Base-by-base conservation (phyloP, 1,140 invertebrate species). In the Mya arenaria region DNA sequence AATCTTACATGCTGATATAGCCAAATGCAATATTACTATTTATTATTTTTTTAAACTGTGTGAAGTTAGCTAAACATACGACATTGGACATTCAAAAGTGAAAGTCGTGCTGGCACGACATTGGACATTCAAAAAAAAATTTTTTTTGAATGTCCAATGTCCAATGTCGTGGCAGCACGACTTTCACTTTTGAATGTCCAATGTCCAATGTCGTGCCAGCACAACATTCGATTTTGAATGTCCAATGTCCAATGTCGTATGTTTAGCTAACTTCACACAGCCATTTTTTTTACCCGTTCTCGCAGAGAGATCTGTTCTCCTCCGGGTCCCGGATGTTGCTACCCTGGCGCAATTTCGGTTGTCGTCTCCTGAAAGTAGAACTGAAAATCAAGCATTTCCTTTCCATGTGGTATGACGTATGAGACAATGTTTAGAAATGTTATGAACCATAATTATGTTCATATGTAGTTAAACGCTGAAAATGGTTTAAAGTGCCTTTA, bases 271-370 rank as follows among this genome's bases (percentile, higher is more conserved):
- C 23, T 25, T 28, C 17, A 44, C 0, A 63, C 15, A 52, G 0
- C 34, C 66, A 78, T 63, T n/a, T n/a, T n/a, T n/a, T n/a, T n/a
- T 52, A 36, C n/a, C 58, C 62, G 58, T 80, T 60, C 4, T n/a
- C 65, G 62, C 77, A 80, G 6, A 80, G 32, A 15, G 77, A 80
- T 36, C 69, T 10, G 34, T 80, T 80, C 62, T 80, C 77, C 15
- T 80, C 77, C 0, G 66, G 30, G n/a, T 48, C 34, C 25, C 71
- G 55, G 6, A 80, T 56, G 52, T 80, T 80, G 0, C 48, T 37
- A 10, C 77, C 77, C 19, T 69, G 77, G 41, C 77, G 34, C 3
- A 60, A n/a, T 62, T 80, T 80, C 28, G 77, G 77, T 17, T 68
- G 39, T n/a, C 77, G 65, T 28, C 52, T 25, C 37, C 77, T 80